Evolutionary conservation across 2,797 vertebrate species (phyloP), one percentile per base, ranked within the genome.

Genomic region (Myripristis jacobus): DNA sequence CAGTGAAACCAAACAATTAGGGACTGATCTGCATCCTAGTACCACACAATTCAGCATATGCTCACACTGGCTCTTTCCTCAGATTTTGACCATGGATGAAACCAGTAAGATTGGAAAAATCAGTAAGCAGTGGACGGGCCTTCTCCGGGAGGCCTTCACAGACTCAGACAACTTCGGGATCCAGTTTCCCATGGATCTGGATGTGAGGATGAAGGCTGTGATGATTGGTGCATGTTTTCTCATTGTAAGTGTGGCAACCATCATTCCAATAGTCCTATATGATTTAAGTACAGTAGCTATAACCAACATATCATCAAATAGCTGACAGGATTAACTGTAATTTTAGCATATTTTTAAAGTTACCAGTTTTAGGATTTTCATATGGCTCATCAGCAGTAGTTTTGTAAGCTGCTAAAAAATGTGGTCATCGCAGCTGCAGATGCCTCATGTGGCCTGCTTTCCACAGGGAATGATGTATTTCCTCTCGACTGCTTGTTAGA

Each of bases 181-280:
- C 77, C 95, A 98, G 75, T 94, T 99, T 67, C 98, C 98, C 27
- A 92, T 94, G 76, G 97, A 99, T 62, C 93, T 99, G 46, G 97
- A 99, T 0, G 97, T 98, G 87, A 95, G 89, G 57, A 93, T 99
- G 87, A 99, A 99, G 89, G 97, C 98, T 3, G 94, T 96, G 1
- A 94, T 99, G 95, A 96, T 99, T 2, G 97, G 97, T 3, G 96
- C 96, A 21, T 99, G 97, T 82, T 98, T 99, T 75, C 97, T 99
- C 65, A 95, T 99, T 55, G 98, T 99, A 91, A 97, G 97, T 96
- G 54, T 12, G 57, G 19, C 1, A 34, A 11, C 19, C 22, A 16
- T 9, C 2, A 12, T 16, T 43, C 11, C 44, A 41, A 15, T 41
- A 41, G 38, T 41, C 12, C 12, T 41, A 15, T 15, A 15, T 15